phyloP scores from a whole-genome alignment of 2,797 vertebrate genomes.

The Allobates femoralis region DNA sequence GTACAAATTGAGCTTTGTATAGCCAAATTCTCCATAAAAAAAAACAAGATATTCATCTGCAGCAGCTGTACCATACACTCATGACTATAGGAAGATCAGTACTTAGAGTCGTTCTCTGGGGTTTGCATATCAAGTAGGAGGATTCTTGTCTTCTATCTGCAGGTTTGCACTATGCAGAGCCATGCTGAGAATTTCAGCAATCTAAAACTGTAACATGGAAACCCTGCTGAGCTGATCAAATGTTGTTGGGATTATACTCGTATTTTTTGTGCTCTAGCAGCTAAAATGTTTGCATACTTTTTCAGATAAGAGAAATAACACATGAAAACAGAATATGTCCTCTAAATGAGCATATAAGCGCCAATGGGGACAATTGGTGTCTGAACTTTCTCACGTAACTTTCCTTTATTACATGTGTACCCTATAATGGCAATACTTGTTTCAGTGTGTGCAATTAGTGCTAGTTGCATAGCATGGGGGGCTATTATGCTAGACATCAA shows the following conservation, averaged over 20 bases:
- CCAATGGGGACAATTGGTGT: background rate
- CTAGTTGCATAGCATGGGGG: too few relatives aligned
- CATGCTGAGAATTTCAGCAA: conserved; percentile 33
- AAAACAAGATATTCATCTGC: background rate
- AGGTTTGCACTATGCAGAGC: conserved; percentile 15
- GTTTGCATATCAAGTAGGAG: conserved; percentile 25
- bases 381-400: background rate
- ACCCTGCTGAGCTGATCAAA: conserved; percentile 36
- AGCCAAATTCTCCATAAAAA: background rate
- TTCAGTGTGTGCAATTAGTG: background rate
- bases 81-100: background rate
- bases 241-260: conserved; percentile 20
- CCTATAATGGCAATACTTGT: background rate
- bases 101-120: background rate
- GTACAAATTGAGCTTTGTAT: background rate
- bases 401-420: background rate
- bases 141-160: conserved; percentile 23
- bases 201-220: conserved; percentile 35
- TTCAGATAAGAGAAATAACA: conserved; percentile 20
- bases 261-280: background rate
- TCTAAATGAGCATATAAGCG: background rate
- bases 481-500: too few relatives aligned
- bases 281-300: conserved; percentile 25
- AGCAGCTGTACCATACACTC: background rate
- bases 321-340: conserved; percentile 2